Evolutionary conservation across 2,888 invertebrate species (phyloP).

Genomic region (Ophioninae sp.): DNA sequence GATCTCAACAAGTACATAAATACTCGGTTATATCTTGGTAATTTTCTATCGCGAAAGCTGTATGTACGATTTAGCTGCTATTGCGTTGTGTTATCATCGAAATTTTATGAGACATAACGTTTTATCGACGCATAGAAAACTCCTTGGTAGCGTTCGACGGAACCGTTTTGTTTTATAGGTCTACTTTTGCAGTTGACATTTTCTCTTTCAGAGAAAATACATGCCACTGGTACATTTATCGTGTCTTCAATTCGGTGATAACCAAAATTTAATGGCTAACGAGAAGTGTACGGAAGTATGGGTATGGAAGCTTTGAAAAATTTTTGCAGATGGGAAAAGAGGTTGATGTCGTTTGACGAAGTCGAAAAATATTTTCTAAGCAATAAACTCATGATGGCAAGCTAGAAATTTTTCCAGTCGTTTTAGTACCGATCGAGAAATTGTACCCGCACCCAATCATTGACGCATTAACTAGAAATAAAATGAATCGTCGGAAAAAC

Average conservation of each 20-base stretch:
- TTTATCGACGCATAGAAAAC: constrained; percentile 39
- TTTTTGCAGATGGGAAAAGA: background rate
- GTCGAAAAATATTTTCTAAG: background rate
- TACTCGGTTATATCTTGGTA: constrained; percentile 46
- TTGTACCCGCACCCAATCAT: background rate
- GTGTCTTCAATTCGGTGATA: constrained; percentile 48
- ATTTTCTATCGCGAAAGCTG: constrained; percentile 31
- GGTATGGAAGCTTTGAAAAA: background rate
- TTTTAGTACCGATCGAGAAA: background rate
- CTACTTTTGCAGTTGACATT: constrained; percentile 22
- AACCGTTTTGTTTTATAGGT: constrained; percentile 39
- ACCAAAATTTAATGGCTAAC: constrained; percentile 42
- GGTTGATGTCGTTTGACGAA: background rate
- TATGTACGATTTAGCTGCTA: constrained; percentile 5
- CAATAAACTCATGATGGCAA: background rate
- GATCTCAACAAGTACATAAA: constrained; percentile 11
- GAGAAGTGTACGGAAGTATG: background rate
- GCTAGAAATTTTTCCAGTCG: background rate
- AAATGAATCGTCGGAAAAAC: background rate
- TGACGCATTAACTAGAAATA: background rate
- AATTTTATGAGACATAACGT: constrained; percentile 41
- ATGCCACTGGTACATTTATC: constrained; percentile 1
- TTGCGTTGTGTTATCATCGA: constrained; percentile 23
- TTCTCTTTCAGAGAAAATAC: background rate
- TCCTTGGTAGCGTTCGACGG: constrained; percentile 24